Evolutionary conservation across 2,888 invertebrate species (phyloP).

Genomic region (Osmoderma eremita): DNA sequence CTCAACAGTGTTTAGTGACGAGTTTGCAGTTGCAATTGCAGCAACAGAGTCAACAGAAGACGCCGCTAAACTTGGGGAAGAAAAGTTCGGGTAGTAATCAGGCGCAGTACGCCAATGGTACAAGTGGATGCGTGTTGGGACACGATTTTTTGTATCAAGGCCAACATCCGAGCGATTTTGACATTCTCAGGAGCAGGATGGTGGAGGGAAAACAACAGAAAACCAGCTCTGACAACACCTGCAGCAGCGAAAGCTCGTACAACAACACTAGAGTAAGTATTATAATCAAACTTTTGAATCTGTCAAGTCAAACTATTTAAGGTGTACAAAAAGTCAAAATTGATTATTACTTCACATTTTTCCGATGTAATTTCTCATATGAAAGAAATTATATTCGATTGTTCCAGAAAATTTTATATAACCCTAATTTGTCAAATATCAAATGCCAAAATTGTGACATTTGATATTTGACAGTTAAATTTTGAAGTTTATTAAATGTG

Average conservation of each 20-base stretch:
- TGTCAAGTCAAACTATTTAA: too few species aligned
- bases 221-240: neutral
- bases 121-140: neutral
- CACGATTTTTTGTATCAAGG: slow-evolving; percentile 41
- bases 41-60: slow-evolving; percentile 42
- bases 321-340: too few species aligned
- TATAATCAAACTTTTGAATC: too few species aligned
- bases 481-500: too few species aligned
- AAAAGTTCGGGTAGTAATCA: slow-evolving; percentile 32
- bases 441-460: too few species aligned
- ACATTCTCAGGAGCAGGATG: slow-evolving; percentile 37
- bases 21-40: neutral
- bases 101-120: slow-evolving; percentile 49
- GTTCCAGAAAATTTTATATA: too few species aligned
- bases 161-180: slow-evolving; percentile 30
- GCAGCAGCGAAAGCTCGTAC: slow-evolving; percentile 39
- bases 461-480: too few species aligned
- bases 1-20: neutral
- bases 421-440: too few species aligned
- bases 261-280: slow-evolving; percentile 48
- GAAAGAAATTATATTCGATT: too few species aligned
- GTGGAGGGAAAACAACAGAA: slow-evolving; percentile 38
- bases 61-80: slow-evolving; percentile 54
- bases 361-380: too few species aligned
- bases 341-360: too few species aligned